Evolutionary conservation across 2,888 invertebrate genomes (phyloP), one percentile per base, ranked within the genome.

Genomic region (Aphodius granarius): DNA sequence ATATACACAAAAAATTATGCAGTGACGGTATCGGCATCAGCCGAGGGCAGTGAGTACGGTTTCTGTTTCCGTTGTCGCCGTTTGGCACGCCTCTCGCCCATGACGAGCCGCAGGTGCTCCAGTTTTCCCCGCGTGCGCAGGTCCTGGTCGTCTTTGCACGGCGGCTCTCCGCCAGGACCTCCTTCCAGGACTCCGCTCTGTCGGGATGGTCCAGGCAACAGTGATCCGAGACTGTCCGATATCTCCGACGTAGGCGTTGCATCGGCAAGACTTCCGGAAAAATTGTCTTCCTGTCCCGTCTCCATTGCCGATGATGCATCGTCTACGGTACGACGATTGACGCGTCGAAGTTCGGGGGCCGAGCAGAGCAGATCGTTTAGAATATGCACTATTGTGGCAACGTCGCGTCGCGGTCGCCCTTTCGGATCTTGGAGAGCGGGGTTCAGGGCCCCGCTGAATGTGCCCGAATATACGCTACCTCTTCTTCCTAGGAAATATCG

Each of bases 371-470:
- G 90, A 88, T 97, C 98, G 87, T 97, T 97, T 81, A 98, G 89
- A 87, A 98, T 97, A 87, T 98, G 97, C 81, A 97, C 96, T 80
- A 98, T 97, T 68, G 97, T 98, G 76, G 95, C 96, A 83, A 97
- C 97, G 87, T 97, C 97, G 78, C 97, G 92, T 85, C 97, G 95
- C 72, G 97, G 97, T 81, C 96, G 91, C 13, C 97, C 97, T 84
- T 94, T 94, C 85, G 93, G 93, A 87, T 97, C 97, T 88, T 97
- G 97, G 71, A 97, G 89, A 66, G 97, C 95, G 73, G 97, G 97
- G 87, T 97, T 97, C 73, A 97, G 87, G 17, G 97, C 97, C 73
- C 97, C 97, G 84, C 97, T 97, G 87, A 98, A 98, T 78, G 97
- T 97, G 79, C 98, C 98, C 15, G 97, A 97, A 88, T 97, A 98